Evolutionary conservation across 1,140 invertebrate genomes (phyloP), one percentile per base, ranked within the genome.

Genomic region (Cydia pomonella): DNA sequence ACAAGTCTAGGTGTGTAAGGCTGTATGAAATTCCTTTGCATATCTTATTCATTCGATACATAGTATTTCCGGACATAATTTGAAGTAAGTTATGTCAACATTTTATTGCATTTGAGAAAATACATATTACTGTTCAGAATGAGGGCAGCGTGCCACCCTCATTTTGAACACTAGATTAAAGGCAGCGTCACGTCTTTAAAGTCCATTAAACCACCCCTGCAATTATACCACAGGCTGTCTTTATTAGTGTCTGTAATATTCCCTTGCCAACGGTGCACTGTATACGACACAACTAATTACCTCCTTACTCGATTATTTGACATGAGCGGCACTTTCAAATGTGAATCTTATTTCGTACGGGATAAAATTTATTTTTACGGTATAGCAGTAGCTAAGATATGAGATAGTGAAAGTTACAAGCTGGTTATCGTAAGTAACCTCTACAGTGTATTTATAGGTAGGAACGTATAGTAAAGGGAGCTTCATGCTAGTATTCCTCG

Each of bases 171-270:
- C 12, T 27, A 16, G 7, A 9, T 69, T 76, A 82, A 81, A 78
- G 77, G 75, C 72, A 73, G 79, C 80, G 77, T 79, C 85, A 82
- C 82, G 82, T 84, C 84, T 84, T 84, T 82, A 86, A 83, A 76
- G 80, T 79, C 75, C 79, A 85, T 84, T 85, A 87, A 80, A 76
- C 72, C 74, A 73, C 82, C 84, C 87, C 77, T 62, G 75, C 74
- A 79, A 78, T 82, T 84, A 77, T 77, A 77, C 62, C 75, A 78
- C 75, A 62, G 75, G 69, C 69, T 80, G 82, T 84, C 82, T 84
- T 80, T 83, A 83, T 80, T 80, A 78, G 25, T 23, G 47, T n/a
- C 64, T 18, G n/a, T 41, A 69, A 63, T 63, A 63, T 63, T 23
- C 63, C 63, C 63, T 16, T 44, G 16, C 50, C 50, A 16, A 18